A percentile compares a stretch with the other conserved stretches of the same genome.
Conservation (phyloP, 37 sponge, comb jelly and placozoan species). For the Oscarella lobularis region DNA sequence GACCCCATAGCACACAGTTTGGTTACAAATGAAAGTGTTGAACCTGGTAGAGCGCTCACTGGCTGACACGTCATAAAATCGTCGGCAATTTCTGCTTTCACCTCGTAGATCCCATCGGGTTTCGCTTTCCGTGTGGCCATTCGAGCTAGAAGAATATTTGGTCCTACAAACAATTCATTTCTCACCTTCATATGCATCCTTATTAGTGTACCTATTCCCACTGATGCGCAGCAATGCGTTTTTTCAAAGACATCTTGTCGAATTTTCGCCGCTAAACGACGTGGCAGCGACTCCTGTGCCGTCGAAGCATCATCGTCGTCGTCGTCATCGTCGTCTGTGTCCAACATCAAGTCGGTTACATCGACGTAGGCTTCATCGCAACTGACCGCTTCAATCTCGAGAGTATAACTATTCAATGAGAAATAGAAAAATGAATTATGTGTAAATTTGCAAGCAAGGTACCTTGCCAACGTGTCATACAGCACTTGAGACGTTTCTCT, state of each 20-base stretch:
- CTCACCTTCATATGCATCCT: constrained; percentile 1
- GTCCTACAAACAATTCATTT: constrained; percentile 6
- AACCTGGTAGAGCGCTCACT: constrained; percentile 13
- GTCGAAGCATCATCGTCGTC: too few relatives aligned
- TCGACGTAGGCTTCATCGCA: constrained; percentile 93
- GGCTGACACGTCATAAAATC: constrained; percentile 26
- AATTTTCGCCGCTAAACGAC: constrained; percentile 27
- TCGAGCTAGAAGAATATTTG: constrained; percentile 68
- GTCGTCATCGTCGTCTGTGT: constrained; percentile 18
- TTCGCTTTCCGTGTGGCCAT: constrained; percentile 82
- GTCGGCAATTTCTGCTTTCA: constrained; percentile 10
- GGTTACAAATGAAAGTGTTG: neutral
- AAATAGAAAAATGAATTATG: neutral
- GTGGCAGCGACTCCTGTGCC: too few relatives aligned
- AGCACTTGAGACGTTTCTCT: constrained; percentile 42
- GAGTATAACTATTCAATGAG: constrained; percentile 25
- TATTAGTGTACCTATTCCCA: constrained; percentile 37
- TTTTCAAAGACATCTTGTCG: constrained; percentile 28
- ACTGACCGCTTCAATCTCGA: constrained; percentile 65
- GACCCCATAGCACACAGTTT: neutral
- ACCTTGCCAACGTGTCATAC: constrained; percentile 41
- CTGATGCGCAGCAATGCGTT: constrained; percentile 64
- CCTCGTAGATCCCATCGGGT: constrained; percentile 69
- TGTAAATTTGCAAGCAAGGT: neutral
- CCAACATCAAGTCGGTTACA: constrained; percentile 32